phyloP scores from a whole-genome alignment of 2,113 vertebrate genomes.

The Ctenodactylus gundi region DNA sequence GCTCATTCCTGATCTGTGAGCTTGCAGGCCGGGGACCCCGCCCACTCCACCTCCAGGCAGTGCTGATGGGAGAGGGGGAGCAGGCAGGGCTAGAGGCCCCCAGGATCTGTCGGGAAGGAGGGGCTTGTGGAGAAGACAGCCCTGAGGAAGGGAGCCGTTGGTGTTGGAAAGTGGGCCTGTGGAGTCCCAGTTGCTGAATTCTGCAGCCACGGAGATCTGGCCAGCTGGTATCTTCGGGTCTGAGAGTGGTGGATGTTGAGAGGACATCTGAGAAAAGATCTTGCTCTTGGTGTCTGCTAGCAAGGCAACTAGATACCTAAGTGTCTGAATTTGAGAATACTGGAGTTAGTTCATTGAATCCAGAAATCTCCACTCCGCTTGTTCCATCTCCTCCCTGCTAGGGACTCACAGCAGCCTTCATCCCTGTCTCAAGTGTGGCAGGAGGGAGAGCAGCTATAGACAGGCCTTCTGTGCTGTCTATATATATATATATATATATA shows the following conservation, averaged over 20 bases:
- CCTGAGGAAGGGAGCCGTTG: neutral
- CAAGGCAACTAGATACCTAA: fast-evolving
- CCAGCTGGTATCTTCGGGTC: neutral
- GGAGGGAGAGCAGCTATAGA: fast-evolving
- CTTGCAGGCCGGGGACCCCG: neutral
- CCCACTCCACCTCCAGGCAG: neutral
- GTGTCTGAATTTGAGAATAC: neutral
- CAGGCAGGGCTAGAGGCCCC: neutral
- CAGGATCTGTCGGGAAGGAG: too few relatives aligned
- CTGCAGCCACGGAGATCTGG: neutral
- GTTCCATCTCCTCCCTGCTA: neutral
- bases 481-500: too few relatives aligned
- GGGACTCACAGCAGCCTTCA: neutral
- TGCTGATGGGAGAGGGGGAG: neutral
- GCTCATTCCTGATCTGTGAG: neutral
- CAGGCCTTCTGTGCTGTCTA: fast-evolving
- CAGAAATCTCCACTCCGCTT: neutral
- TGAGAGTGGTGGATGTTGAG: too few relatives aligned
- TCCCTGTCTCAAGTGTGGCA: neutral
- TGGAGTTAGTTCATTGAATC: neutral
- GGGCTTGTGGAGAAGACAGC: fast-evolving
- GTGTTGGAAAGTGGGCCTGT: neutral
- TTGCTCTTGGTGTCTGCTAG: fast-evolving
- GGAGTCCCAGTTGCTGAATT: fast-evolving
- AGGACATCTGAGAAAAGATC: neutral